Conservation (phyloP, 1,140 invertebrate species). For the Hycleus cichorii region DNA sequence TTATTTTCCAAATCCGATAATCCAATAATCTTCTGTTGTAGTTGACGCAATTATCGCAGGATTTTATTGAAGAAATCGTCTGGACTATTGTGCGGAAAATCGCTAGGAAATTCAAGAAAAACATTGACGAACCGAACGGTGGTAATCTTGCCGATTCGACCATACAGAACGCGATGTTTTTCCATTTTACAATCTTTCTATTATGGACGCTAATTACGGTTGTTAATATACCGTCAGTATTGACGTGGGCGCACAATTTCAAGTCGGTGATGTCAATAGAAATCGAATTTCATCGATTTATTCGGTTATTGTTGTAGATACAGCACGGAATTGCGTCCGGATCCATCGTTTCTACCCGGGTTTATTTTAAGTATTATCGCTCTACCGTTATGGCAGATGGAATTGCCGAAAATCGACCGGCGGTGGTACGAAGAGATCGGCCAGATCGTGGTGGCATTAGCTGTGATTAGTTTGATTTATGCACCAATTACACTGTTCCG, state of each 20-base stretch:
- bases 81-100: slow-evolving; percentile 48
- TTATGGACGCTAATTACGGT: slow-evolving; percentile 47
- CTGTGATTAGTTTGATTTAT: slow-evolving; percentile 46
- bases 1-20: not conserved
- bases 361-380: slow-evolving; percentile 45
- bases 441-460: slow-evolving; percentile 44
- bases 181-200: slow-evolving; percentile 55
- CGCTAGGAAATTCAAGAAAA: slow-evolving; percentile 35
- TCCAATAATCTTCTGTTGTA: slow-evolving; percentile 31
- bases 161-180: slow-evolving; percentile 44
- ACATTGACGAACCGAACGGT: not conserved
- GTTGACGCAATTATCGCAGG: slow-evolving; percentile 65
- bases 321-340: slow-evolving; percentile 43
- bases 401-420: slow-evolving; percentile 45
- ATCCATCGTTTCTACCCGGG: slow-evolving; percentile 46
- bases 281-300: no score
- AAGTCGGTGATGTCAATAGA: slow-evolving; percentile 8
- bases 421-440: slow-evolving; percentile 44
- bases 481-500: slow-evolving; percentile 49
- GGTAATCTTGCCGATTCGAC: not conserved
- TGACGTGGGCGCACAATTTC: slow-evolving; percentile 57
- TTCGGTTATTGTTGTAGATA: slow-evolving; percentile 34
- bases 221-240: slow-evolving; percentile 47
- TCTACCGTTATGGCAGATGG: slow-evolving; percentile 46
- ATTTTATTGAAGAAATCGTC: slow-evolving; percentile 60